These are phyloP conservation scores for Homalodisca vitripennis DNA, from an alignment of 1,140 invertebrate species.

Conservation along the genomic window DNA sequence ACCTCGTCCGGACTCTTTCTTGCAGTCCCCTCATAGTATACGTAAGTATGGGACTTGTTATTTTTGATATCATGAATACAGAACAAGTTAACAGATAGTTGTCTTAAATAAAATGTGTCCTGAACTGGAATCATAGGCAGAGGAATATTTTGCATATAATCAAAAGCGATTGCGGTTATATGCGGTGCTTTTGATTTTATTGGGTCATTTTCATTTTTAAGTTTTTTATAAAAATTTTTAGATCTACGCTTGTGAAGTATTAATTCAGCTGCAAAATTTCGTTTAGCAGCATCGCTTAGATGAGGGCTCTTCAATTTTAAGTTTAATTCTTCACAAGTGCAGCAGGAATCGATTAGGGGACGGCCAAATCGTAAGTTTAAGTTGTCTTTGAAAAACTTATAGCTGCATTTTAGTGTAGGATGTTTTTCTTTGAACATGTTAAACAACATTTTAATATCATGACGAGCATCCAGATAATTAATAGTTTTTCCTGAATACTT, in stretches of 20 bases:
- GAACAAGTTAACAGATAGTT: conserved; percentile 35
- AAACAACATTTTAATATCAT: conserved; percentile 27
- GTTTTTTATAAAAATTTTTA: conserved; percentile 15
- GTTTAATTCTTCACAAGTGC: conserved; percentile 25
- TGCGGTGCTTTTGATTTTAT: background rate
- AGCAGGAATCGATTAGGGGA: conserved; percentile 19
- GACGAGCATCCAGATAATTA: conserved; percentile 26
- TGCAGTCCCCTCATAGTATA: conserved; percentile 35
- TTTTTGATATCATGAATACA: conserved; percentile 35
- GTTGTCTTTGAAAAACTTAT: conserved; percentile 28
- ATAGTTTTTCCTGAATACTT: conserved; percentile 20
- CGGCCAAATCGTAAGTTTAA: conserved; percentile 4
- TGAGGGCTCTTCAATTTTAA: conserved; percentile 10
- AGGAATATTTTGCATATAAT: conserved; percentile 36
- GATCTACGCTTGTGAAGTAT: conserved; percentile 6
- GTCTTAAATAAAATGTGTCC: conserved; percentile 35
- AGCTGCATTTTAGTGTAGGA: conserved; percentile 29
- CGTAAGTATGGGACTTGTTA: conserved; percentile 33
- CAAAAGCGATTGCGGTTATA: conserved; percentile 26
- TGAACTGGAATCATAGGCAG: conserved; percentile 33
- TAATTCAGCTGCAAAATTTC: conserved; percentile 1
- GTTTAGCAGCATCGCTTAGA: conserved; percentile 5
- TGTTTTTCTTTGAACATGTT: conserved; percentile 33
- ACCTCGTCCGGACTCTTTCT: conserved; percentile 37
- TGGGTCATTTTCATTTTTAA: background rate